Base-by-base conservation (phyloP, 2,888 invertebrate genomes). In the Himalopsyche tibetana region DNA sequence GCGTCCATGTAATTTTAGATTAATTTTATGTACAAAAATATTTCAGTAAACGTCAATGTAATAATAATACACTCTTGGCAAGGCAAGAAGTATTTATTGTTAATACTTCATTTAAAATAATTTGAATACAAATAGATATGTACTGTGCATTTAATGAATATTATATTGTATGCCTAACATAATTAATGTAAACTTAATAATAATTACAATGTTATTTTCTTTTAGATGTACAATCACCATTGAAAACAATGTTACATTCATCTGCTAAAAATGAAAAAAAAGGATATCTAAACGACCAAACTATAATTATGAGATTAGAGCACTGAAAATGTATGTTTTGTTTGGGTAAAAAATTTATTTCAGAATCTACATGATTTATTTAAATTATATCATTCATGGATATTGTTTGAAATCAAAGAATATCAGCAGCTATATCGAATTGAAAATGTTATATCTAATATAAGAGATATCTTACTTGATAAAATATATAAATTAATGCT, bases 401-500 rank as follows among this genome's bases (percentile, higher is more conserved):
- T 5, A n/a, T 63, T 19, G 8, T 28, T 63, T 63, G 63, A 63
- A 19, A 63, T 63, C 28, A 15, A 63, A 63, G 9, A 19, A 63
- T 19, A 63, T 63, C 28, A 19, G 19, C 19, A 8, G 28, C 63
- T 63, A 11, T 63, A 11, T 63, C 3, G 63, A 28, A 11, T 19
- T 63, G 2, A 51, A 69, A 69, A 74, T 36, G 12, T 74, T 36
- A 36, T 15, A 74, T 15, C 74, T 74, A 74, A 74, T 74, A 74
- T 74, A 17, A 74, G 38, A 74, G 51, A 15, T 15, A 15, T 51
- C 15, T 51, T 36, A 74, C 74, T 74, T 74, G 2, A 74, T 74
- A 74, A 38, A 74, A 12, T 74, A 74, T 74, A 74, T 74, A 74
- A 63, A 74, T 74, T 74, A 74, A 74, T 74, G 74, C 19, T 74